Evolutionary conservation across 2,113 vertebrate species (phyloP), one percentile per base, ranked within the genome.

Genomic region (Emydura subglobosa): DNA sequence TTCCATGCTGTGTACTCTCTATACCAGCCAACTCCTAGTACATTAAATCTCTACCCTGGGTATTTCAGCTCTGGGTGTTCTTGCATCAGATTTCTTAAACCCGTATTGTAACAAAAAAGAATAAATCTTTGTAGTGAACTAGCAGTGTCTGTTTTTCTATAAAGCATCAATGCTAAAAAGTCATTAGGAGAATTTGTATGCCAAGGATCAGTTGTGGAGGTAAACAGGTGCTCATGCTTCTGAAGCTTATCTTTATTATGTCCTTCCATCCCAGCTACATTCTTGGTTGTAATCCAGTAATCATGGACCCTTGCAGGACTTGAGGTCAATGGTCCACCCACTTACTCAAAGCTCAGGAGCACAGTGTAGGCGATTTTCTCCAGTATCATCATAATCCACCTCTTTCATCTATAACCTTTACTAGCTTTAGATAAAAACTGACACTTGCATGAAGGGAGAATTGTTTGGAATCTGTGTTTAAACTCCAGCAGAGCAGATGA

Each of bases 1-100:
- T 57, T 21, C 61, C 3, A 0, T 55, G 72, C 55, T 34, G 54
- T 16, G 0, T n/a, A 4, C 1, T 1, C 6, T 31, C 31, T 1
- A 31, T 8, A 0, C 68, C 39, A 51, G 25, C 16, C 21, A 78
- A 49, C 74, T 78, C 68, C 9, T 19, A 47, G 54, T 65, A 3
- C 3, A 31, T 82, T 39, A 27, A n/a, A 4, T 21, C 82, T 54
- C 83, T 24, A 44, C 22, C 27, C 44, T 42, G 25, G n/a, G 27
- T 19, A n/a, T 44, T 82, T 81, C 79, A 7, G 54, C 47, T 49
- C 7, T 44, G 29, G 10, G 50, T 5, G 6, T 34, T 42, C 78
- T 51, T 81, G 2, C 82, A 29, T 85, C 10, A 31, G 13, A 5
- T 61, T 8, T 4, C 51, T 51, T 89, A 55, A 39, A 74, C 76